These are phyloP conservation scores for Pandemis cinnamomeana DNA, from an alignment of 2,888 invertebrate genomes.

Conservation along the genomic window DNA sequence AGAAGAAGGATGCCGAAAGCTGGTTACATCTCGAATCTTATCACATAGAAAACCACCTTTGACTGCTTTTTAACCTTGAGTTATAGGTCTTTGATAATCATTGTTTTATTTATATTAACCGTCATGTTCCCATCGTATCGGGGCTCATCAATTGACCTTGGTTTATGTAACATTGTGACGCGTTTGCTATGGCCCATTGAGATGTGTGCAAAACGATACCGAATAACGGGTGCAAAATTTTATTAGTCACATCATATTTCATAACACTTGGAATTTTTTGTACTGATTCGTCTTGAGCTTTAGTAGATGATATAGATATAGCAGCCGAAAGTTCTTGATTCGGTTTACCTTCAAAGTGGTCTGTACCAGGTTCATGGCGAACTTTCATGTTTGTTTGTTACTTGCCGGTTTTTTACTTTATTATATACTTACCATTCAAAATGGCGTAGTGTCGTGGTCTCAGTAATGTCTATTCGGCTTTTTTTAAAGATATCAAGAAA, in stretches of 20 bases:
- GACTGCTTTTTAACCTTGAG: neutral
- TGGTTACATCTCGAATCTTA: constrained; percentile 2
- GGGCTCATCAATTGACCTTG: constrained; percentile 28
- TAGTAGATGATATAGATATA: neutral
- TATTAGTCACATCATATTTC: neutral
- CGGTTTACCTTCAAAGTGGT: neutral
- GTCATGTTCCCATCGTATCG: constrained; percentile 11
- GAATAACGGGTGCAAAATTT: neutral
- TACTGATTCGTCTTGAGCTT: neutral
- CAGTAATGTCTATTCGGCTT: no score
- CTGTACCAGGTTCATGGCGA: neutral
- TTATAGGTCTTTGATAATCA: constrained; percentile 6
- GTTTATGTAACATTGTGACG: constrained; percentile 29
- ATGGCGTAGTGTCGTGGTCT: no score
- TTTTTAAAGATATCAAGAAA: no score
- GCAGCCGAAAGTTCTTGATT: neutral
- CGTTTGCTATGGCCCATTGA: constrained; percentile 17
- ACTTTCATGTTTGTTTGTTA: no score
- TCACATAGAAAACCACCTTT: neutral
- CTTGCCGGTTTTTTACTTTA: neutral
- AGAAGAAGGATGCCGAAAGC: neutral
- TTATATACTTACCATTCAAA: neutral
- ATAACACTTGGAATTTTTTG: neutral
- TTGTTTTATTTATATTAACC: constrained; percentile 21
- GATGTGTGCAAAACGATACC: constrained; percentile 7